A percentile compares a stretch with the other conserved stretches of the same genome.
phyloP scores from a whole-genome alignment of 23 tunicate species.

The Ciona savignyi region DNA sequence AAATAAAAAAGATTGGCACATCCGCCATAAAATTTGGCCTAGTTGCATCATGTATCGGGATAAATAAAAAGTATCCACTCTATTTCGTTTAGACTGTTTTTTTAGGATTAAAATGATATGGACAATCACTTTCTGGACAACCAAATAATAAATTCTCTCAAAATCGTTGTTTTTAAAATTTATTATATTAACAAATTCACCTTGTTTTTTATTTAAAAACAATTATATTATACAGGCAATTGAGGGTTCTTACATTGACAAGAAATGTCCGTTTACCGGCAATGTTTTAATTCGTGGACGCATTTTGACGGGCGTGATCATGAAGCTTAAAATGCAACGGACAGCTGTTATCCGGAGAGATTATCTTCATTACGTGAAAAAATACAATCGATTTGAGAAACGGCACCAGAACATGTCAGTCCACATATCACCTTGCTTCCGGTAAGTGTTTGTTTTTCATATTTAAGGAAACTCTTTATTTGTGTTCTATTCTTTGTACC shows the following conservation, averaged over 20 bases:
- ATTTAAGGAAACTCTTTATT: no score
- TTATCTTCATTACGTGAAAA: slow-evolving; percentile 85
- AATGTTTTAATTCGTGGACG: slow-evolving; percentile 89
- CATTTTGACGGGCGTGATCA: slow-evolving; percentile 81
- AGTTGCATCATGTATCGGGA: no score
- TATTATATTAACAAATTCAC: no score
- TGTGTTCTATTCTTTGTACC: no score
- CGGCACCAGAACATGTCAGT: slow-evolving; percentile 97
- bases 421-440: slow-evolving; percentile 91
- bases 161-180: no score
- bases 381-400: slow-evolving; percentile 94
- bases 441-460: no score
- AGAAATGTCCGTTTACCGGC: slow-evolving; percentile 99
- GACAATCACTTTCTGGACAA: no score
- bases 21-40: no score
- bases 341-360: slow-evolving; percentile 91
- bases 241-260: slow-evolving; percentile 89
- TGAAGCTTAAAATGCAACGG: slow-evolving; percentile 92
- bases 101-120: no score
- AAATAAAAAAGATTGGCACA: no score
- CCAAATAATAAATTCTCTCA: no score
- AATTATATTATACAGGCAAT: slow-evolving; percentile 31
- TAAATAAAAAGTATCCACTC: neutral
- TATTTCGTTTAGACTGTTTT: neutral
- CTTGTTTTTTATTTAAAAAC: no score